A percentile compares a stretch with the other conserved stretches of the same genome.
These are phyloP conservation scores for Epistrophella euchroma DNA, from an alignment of 2,888 invertebrate species.

Conservation along the genomic window DNA sequence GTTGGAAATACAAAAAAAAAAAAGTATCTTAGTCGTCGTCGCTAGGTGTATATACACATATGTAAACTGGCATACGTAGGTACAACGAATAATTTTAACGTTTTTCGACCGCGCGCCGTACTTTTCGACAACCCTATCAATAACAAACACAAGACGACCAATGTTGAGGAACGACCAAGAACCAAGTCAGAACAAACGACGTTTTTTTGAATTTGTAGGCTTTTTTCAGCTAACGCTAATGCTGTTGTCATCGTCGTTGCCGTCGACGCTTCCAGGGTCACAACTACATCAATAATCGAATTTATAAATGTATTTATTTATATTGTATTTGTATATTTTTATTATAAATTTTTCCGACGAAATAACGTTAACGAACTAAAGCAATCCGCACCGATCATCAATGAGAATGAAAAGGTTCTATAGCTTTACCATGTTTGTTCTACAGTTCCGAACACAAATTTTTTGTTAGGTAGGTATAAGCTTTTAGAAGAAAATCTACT, in stretches of 20 bases:
- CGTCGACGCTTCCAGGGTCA: constrained; percentile 34
- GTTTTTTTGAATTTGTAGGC: constrained; percentile 37
- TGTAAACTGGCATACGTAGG: background rate
- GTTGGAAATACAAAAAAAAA: constrained; percentile 49
- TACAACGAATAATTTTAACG: background rate
- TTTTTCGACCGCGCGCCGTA: constrained; percentile 37
- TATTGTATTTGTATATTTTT: constrained; percentile 26
- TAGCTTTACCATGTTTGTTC: background rate
- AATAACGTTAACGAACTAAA: constrained; percentile 39
- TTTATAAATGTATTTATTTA: background rate
- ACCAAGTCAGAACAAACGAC: constrained; percentile 56
- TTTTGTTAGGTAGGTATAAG: constrained; percentile 23
- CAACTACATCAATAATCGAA: constrained; percentile 45
- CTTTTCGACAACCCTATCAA: constrained; percentile 46
- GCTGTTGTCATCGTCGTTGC: background rate
- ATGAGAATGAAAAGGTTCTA: constrained; percentile 68
- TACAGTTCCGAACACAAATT: constrained; percentile 8
- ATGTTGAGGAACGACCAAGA: constrained; percentile 62
- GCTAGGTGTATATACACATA: background rate
- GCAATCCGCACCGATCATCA: constrained; percentile 60
- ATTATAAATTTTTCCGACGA: constrained; percentile 40
- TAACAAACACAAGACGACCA: constrained; percentile 14
- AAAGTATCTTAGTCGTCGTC: background rate
- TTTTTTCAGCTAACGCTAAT: constrained; percentile 62
- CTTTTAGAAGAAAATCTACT: constrained; percentile 59